These are phyloP conservation scores for Indicator indicator DNA, from an alignment of 2,113 vertebrate genomes.

Conservation along the genomic window DNA sequence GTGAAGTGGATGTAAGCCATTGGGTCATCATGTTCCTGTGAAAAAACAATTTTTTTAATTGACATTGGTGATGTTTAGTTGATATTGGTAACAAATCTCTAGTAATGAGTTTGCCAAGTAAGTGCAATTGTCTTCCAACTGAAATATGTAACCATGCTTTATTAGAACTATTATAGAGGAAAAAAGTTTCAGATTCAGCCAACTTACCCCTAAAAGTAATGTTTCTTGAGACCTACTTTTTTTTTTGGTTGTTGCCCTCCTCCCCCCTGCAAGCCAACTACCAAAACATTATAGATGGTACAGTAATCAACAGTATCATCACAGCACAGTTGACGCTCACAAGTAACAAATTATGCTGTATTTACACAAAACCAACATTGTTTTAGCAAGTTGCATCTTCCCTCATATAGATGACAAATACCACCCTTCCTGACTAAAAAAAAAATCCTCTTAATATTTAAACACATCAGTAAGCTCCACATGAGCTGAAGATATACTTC, in stretches of 20 bases:
- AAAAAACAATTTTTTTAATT: background rate
- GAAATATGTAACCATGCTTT: background rate
- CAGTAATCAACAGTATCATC: background rate
- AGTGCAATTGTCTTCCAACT: background rate
- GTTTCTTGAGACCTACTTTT: background rate
- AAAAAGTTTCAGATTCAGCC: background rate
- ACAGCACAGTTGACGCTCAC: background rate
- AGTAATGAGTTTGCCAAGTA: fast-evolving
- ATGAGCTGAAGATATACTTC: background rate
- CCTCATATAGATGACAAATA: fast-evolving
- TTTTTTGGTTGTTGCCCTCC: background rate
- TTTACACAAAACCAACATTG: background rate
- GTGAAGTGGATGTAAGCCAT: slow-evolving; percentile 95
- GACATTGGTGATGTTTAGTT: background rate
- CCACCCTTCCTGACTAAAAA: background rate
- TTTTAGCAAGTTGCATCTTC: background rate
- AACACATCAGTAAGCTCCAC: background rate
- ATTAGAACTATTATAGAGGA: background rate
- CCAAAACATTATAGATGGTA: background rate
- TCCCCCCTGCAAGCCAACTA: background rate
- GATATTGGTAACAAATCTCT: background rate
- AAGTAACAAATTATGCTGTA: background rate
- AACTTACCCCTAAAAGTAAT: background rate
- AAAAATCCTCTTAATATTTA: background rate
- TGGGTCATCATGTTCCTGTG: slow-evolving; percentile 92